Conservation (phyloP, 2,797 vertebrate species). For the Arctocebus calabarensis region DNA sequence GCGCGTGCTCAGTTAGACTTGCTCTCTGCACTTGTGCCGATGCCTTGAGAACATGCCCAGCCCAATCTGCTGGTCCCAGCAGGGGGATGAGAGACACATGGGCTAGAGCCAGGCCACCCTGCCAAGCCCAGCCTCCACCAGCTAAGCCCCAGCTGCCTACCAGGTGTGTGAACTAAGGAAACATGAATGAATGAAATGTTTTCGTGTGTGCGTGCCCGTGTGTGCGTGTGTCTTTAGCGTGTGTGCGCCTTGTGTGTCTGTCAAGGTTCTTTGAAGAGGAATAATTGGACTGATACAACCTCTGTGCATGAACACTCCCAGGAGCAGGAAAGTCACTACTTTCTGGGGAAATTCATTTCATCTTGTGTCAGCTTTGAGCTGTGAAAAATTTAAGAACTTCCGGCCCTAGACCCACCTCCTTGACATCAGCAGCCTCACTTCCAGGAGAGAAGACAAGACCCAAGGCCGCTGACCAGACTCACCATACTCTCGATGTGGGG, state of each 20-base stretch:
- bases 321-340: not conserved
- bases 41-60: not conserved
- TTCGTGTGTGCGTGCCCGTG: too few relatives aligned
- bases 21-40: not conserved
- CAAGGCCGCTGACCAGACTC: conserved; percentile 28
- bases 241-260: not conserved
- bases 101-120: not conserved
- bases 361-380: not conserved
- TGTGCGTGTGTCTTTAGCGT: too few relatives aligned
- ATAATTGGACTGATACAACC: not conserved
- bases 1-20: not conserved
- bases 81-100: not conserved
- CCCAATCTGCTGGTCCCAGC: not conserved
- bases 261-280: not conserved
- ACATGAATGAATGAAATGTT: not conserved
- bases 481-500: conserved; percentile 27
- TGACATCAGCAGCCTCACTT: not conserved
- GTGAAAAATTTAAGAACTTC: not conserved
- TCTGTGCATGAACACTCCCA: not conserved
- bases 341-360: not conserved
- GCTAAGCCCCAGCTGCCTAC: not conserved
- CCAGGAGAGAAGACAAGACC: not conserved
- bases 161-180: not conserved
- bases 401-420: not conserved
- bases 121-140: not conserved